Base-by-base conservation (phyloP, 2,113 vertebrate genomes). In the Oreocharis arfaki region DNA sequence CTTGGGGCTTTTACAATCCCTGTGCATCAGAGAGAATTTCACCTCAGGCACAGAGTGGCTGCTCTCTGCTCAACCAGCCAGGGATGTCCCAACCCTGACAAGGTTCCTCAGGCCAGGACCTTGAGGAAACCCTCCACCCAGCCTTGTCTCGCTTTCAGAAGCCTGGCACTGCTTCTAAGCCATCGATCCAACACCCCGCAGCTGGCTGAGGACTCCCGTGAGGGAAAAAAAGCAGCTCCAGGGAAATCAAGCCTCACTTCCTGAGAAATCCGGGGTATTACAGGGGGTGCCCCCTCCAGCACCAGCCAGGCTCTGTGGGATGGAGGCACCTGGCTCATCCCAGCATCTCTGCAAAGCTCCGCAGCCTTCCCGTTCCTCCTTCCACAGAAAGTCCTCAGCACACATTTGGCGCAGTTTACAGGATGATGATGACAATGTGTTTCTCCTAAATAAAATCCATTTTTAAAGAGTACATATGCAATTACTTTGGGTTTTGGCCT, bases 391-490 rank as follows among this genome's bases (percentile, higher is more conserved):
- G 84, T 69, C 75, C 89, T 74, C 26, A 28, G 87, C 42, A 8
- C 65, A 79, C 91, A 87, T 95, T 95, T 95, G 95, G 95, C 33
- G 13, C 28, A 5, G 84, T 93, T 93, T 96, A 95, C 70, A 47
- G 96, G 91, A 94, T 80, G 95, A 97, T 91, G 95, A 96, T 95
- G 94, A 96, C 95, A 97, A 97, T 65, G 84, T 97, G 95, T 96
- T 97, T 96, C 95, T 95, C 94, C 94, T 96, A 97, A 97, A 97
- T 95, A 96, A 95, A 97, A 97, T 96, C 93, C 89, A 96, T 95
- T 97, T 96, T 96, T 97, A 93, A 97, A 91, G 94, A 95, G 87
- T 96, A 92, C 96, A 96, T 96, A 86, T 96, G 95, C 95, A 96
- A 96, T 97, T 96, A 95, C 95, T 97, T 95, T 96, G 94, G 39